Evolutionary conservation across 1,140 invertebrate genomes (phyloP).

Genomic region (Drosophila parabipectinata): DNA sequence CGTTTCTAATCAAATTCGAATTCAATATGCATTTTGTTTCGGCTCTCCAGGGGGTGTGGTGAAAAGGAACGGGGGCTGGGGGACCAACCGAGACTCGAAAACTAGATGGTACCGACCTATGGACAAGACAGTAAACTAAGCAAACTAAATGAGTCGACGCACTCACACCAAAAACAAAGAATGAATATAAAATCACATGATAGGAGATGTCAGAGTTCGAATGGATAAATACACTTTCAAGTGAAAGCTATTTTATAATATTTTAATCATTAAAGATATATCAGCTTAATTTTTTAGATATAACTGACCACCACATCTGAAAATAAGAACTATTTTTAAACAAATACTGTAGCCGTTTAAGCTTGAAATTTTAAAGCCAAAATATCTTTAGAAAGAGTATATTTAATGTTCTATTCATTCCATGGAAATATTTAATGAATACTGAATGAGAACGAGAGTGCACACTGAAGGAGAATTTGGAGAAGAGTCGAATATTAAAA

Average conservation of each 20-base stretch:
- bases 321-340: no score
- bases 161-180: constrained; percentile 2
- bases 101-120: constrained; percentile 35
- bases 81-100: constrained; percentile 9
- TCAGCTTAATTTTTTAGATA: no score
- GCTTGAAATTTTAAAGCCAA: not conserved
- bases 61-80: not conserved
- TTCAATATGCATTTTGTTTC: constrained; percentile 60
- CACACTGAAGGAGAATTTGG: constrained; percentile 30
- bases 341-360: no score
- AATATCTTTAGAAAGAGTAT: constrained; percentile 5
- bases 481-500: constrained; percentile 47
- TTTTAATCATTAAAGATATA: not conserved
- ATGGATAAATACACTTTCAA: not conserved
- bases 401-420: constrained; percentile 50
- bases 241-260: not conserved
- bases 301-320: no score
- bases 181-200: constrained; percentile 4
- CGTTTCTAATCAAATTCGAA: constrained; percentile 57
- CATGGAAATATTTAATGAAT: constrained; percentile 71
- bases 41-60: constrained; percentile 14
- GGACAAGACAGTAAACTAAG: constrained; percentile 69
- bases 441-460: constrained; percentile 51
- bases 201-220: not conserved
- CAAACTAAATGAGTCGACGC: constrained; percentile 60